Conservation (phyloP, 53 echinoderm and acorn worm species). For the Pentamera pediparva region DNA sequence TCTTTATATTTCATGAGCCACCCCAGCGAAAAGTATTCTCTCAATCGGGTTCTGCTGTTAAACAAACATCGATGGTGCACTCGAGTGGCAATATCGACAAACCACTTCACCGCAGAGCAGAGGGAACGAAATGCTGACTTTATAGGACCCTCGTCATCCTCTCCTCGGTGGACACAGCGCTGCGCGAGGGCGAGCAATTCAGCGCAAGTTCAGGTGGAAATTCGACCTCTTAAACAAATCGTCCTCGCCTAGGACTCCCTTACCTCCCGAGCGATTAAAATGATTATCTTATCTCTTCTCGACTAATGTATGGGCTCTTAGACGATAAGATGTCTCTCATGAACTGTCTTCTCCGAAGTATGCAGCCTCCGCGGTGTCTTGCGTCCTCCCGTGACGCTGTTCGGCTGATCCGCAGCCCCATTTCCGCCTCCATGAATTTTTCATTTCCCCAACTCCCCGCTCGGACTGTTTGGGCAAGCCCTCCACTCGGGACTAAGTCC, state of each 20-base stretch:
- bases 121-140: no score
- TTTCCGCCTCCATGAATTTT: constrained; percentile 34
- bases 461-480: constrained; percentile 20
- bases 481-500: constrained; percentile 18
- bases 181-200: not conserved
- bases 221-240: constrained; percentile 28
- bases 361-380: not conserved
- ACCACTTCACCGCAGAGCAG: no score
- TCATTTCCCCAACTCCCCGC: constrained; percentile 26
- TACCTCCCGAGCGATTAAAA: constrained; percentile 14
- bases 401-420: not conserved
- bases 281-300: constrained; percentile 14
- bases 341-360: not conserved
- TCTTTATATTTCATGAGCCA: no score
- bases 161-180: no score
- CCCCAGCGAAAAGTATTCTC: no score
- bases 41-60: no score
- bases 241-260: not conserved
- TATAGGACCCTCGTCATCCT: no score
- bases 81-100: constrained; percentile 21
- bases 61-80: not conserved
- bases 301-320: no score
- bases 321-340: no score
- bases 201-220: constrained; percentile 18
- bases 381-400: not conserved